phyloP scores from a whole-genome alignment of 2,888 invertebrate species.

The Lepetodrilus schrolli region DNA sequence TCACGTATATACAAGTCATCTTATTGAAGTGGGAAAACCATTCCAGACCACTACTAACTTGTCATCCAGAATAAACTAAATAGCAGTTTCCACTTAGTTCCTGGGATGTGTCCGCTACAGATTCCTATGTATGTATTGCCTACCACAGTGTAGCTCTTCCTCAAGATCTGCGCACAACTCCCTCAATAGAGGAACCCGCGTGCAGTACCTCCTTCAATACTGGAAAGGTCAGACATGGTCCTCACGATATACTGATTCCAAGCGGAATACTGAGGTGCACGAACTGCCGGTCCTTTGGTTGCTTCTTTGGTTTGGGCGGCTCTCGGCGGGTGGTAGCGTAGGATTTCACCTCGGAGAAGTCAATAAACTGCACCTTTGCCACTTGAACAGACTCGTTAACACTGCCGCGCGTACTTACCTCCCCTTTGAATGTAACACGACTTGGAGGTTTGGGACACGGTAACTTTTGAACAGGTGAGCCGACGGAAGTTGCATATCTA shows the following conservation, averaged over 20 bases:
- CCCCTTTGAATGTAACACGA: slow-evolving; percentile 8
- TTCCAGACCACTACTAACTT: no score
- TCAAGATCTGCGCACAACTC: no score
- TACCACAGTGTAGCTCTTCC: no score
- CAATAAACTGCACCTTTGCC: slow-evolving; percentile 28
- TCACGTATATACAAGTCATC: no score
- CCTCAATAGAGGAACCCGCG: no score
- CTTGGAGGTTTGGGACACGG: background rate
- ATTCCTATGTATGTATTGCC: no score
- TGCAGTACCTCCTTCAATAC: no score
- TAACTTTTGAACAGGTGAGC: background rate
- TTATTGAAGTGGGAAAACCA: no score
- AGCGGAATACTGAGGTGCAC: background rate
- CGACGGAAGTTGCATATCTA: background rate
- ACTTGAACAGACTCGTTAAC: background rate
- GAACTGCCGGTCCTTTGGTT: slow-evolving; percentile 4
- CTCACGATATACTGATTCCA: background rate
- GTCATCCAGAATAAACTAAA: no score
- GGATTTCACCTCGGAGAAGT: slow-evolving; percentile 13
- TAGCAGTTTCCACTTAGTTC: no score
- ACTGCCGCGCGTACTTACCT: background rate
- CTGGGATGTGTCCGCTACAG: no score
- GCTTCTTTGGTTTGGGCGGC: background rate
- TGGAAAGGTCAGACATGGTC: no score
- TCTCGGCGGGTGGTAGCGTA: background rate